Percentiles rank a stretch among this genome's conserved stretches.
These are phyloP conservation scores for Schizothorax lantsangensis DNA, from an alignment of 2,797 vertebrate genomes.

Conservation along the genomic window DNA sequence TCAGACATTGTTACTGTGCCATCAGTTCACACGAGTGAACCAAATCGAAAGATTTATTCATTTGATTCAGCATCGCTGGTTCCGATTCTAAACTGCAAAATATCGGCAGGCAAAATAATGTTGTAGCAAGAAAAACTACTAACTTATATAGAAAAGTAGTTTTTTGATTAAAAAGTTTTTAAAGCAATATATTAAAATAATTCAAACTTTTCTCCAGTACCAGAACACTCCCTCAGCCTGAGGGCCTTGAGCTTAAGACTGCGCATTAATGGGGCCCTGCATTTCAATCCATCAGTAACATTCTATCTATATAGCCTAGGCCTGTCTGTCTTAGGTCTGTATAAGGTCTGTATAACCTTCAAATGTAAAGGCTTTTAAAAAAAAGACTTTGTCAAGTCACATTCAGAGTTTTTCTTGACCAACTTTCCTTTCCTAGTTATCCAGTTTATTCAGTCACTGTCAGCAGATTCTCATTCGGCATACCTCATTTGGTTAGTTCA, in stretches of 20 bases:
- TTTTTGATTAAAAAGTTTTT: neutral
- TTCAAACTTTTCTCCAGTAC: neutral
- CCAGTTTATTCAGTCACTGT: neutral
- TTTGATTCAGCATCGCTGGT: neutral
- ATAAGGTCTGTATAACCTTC: neutral
- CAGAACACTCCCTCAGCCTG: neutral
- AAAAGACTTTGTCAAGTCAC: neutral
- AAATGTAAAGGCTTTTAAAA: neutral
- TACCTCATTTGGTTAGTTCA: neutral
- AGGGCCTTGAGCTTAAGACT: conserved; percentile 1
- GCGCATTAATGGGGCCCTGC: neutral
- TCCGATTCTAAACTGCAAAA: neutral
- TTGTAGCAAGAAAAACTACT: neutral
- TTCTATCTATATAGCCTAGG: neutral
- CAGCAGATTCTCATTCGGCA: neutral
- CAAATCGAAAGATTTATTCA: neutral
- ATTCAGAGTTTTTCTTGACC: neutral
- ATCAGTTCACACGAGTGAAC: neutral
- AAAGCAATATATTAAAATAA: neutral
- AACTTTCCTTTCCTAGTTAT: neutral
- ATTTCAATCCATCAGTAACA: neutral
- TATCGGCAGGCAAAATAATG: neutral
- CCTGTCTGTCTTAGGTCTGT: neutral
- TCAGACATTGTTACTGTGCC: neutral
- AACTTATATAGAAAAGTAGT: neutral